A percentile compares a stretch with the other conserved stretches of the same genome.
Evolutionary conservation across 2,113 vertebrate genomes (phyloP).

Genomic region (Tragelaphus strepsiceros): DNA sequence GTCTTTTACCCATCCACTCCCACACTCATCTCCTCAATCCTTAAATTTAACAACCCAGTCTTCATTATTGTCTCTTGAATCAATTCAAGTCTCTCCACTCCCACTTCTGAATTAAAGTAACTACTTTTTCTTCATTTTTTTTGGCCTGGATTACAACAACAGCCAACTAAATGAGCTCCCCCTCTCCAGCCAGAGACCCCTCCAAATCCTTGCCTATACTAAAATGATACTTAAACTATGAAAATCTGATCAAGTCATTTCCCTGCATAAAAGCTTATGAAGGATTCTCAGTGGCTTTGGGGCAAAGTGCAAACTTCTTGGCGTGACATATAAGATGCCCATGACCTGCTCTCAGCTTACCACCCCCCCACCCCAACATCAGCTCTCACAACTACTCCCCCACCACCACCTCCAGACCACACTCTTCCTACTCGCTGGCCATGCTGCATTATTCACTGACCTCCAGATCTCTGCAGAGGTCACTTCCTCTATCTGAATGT

Average conservation of each 20-base stretch:
- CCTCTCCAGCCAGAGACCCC: background rate
- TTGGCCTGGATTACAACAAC: background rate
- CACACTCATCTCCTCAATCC: background rate
- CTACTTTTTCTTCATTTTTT: background rate
- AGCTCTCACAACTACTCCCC: background rate
- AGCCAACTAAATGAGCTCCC: background rate
- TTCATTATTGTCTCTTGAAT: background rate
- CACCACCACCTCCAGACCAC: rapidly evolving
- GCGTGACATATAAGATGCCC: background rate
- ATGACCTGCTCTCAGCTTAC: background rate
- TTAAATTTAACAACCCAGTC: background rate
- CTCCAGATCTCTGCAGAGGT: background rate
- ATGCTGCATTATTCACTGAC: background rate
- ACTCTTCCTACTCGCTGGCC: background rate
- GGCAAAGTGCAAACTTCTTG: background rate
- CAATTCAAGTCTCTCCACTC: background rate
- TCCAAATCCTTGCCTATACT: background rate
- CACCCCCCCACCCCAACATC: background rate
- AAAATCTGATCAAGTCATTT: background rate
- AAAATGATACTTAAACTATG: background rate
- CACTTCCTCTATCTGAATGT: background rate
- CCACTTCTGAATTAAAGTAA: background rate
- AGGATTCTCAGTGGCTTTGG: background rate
- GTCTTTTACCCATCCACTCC: background rate
- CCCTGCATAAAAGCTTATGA: background rate